Evolutionary conservation across 2,888 invertebrate genomes (phyloP).

Genomic region (Parthenolecanium corni): DNA sequence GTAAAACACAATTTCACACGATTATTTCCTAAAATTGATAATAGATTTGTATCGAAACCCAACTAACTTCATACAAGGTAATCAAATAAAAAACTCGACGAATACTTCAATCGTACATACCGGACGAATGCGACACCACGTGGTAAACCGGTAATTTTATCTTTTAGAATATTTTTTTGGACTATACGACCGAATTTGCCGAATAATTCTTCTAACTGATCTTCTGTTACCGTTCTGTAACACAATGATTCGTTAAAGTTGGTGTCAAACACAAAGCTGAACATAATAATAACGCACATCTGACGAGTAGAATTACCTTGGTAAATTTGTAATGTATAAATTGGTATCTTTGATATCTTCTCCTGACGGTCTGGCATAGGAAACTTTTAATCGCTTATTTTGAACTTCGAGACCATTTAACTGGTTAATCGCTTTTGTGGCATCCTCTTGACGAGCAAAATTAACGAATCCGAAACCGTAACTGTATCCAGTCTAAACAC

Average conservation of each 20-base stretch:
- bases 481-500: conserved; percentile 75
- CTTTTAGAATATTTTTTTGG: conserved; percentile 79
- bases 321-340: conserved; percentile 84
- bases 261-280: background rate
- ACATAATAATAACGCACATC: background rate
- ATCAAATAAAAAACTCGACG: too few relatives aligned
- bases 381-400: conserved; percentile 85
- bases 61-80: too few relatives aligned
- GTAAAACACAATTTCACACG: too few relatives aligned
- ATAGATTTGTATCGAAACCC: too few relatives aligned
- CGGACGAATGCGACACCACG: conserved; percentile 87
- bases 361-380: conserved; percentile 80
- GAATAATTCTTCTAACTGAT: conserved; percentile 72
- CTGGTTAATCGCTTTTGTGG: conserved; percentile 69
- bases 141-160: conserved; percentile 76
- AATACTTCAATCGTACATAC: conserved; percentile 44
- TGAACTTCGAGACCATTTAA: conserved; percentile 79
- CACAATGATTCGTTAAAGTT: background rate
- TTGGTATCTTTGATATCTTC: conserved; percentile 90
- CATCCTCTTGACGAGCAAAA: conserved; percentile 73
- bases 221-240: conserved; percentile 58
- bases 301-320: conserved; percentile 45
- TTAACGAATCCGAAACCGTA: conserved; percentile 95
- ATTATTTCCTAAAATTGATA: too few relatives aligned
- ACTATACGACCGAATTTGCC: conserved; percentile 81